Conservation (phyloP, 1,140 invertebrate genomes). For the Armadillidium nasatum region DNA sequence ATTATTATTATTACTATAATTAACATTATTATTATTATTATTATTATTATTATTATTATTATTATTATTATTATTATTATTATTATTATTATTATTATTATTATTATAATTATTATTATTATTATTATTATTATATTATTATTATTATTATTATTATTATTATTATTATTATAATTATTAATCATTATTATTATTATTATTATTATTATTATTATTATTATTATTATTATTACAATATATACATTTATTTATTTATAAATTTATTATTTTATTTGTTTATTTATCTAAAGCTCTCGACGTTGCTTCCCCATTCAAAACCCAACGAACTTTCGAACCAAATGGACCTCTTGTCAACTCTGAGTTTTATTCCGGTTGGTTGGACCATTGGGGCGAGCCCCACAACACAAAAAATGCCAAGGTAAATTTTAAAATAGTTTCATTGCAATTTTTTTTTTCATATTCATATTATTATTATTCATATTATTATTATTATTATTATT, state of each 20-base stretch:
- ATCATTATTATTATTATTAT: background rate
- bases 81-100: background rate
- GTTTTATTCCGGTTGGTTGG: constrained; percentile 50
- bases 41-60: background rate
- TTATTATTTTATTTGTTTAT: background rate
- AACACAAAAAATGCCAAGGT: constrained; percentile 35
- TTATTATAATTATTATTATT: background rate
- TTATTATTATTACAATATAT: background rate
- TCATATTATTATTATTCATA: too few relatives aligned
- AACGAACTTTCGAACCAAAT: constrained; percentile 44
- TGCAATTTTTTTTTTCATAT: too few relatives aligned
- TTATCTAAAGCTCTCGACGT: background rate
- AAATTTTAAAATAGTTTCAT: background rate
- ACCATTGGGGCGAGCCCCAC: constrained; percentile 48
- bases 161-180: background rate
- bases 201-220: background rate
- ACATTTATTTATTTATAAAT: background rate
- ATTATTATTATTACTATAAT: too few relatives aligned
- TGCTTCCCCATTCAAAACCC: constrained; percentile 38
- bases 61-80: background rate
- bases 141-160: too few relatives aligned
- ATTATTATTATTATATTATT: too few relatives aligned
- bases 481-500: background rate
- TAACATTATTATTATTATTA: background rate
- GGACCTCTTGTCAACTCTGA: constrained; percentile 50